Evolutionary conservation across 2,888 invertebrate genomes (phyloP), one percentile per base, ranked within the genome.

Genomic region (Oxyscelio sp.): DNA sequence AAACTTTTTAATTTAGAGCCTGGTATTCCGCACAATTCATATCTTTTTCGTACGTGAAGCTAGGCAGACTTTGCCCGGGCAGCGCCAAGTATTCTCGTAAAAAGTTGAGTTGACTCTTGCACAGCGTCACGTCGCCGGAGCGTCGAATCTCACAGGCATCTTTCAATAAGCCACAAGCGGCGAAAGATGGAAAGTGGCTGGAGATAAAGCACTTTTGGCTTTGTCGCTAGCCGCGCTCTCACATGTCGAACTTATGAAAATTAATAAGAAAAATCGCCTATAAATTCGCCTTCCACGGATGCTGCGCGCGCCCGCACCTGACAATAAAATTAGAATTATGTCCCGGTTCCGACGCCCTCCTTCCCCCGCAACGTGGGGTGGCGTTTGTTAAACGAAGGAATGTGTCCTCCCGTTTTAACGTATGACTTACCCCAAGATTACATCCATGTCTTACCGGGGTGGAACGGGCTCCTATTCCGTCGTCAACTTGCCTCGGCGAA

Each of bases 311-410:
- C 87, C 90, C 87, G 81, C 90, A 85, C 79, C 58, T 82, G 90
- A 91, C 90, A 93, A 93, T 94, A 93, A 94, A 94, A 94, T 93
- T 92, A 92, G 92, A 94, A 93, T 94, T 93, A 93, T 92, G 93
- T 91, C 90, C 68, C 56, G 58, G 45, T 52, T 74, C 24, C 85
- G 77, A 80, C 71, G 50, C 68, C 27, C 54, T 59, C 27, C 54
- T 52, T 54, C 79, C 50, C 31, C 13, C 11, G 38, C 45, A 38
- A 19, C 58, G 71, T 63, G 70, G 38, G 54, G 38, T 85, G 85
- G 88, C 92, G 91, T 93, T 93, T 93, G 92, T 93, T 93, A 93
- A 89, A 89, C 88, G 83, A 85, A 87, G 93, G 93, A 93, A 93
- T 93, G 92, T 90, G 92, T 92, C 91, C 89, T 87, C 85, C 84